Evolutionary conservation across 2,113 vertebrate genomes (phyloP), one percentile per base, ranked within the genome.

Genomic region (Pomatorhinus ruficollis): DNA sequence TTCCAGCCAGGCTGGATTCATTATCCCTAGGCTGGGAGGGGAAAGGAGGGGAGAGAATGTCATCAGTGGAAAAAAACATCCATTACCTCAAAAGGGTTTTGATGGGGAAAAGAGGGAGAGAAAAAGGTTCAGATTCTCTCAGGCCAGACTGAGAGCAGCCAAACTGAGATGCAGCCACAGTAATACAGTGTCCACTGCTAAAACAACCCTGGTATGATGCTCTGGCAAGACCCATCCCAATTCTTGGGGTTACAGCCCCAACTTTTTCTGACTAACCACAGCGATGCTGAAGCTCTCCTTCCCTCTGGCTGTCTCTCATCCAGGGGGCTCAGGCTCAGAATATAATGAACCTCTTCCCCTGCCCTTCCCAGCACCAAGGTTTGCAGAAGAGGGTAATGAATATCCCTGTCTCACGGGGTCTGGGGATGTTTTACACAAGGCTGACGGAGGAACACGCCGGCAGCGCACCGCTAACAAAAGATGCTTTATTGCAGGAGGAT

Each of bases 241-340:
- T 90, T 95, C 64, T 49, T 39, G 13, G 83, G 84, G 83, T 92
- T 94, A 90, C 89, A 94, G 70, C 30, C 40, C n/a, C 50, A 61
- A 15, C 24, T 80, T 84, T 22, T 85, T 21, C 82, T 2, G 2
- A 28, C 42, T 49, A 53, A 91, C 49, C 28, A 47, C 4, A 77
- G 23, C n/a, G 74, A 17, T 6, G 7, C 35, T 50, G 30, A 30
- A 86, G 75, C 50, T 63, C 25, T 90, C n/a, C 37, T 57, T 72
- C 64, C 59, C 42, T 54, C 60, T 1, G 5, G 44, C 71, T 85
- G 78, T 79, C 66, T 83, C 59, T 80, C 82, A 40, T 9, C 13
- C 3, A 2, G 45, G 61, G 70, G 66, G 42, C 56, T 82, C 60
- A 3, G 64, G n/a, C 54, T 86, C 21, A 44, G 79, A 72, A 24